Conservation (phyloP, 2,888 invertebrate genomes). For the Notodonta ziczac region DNA sequence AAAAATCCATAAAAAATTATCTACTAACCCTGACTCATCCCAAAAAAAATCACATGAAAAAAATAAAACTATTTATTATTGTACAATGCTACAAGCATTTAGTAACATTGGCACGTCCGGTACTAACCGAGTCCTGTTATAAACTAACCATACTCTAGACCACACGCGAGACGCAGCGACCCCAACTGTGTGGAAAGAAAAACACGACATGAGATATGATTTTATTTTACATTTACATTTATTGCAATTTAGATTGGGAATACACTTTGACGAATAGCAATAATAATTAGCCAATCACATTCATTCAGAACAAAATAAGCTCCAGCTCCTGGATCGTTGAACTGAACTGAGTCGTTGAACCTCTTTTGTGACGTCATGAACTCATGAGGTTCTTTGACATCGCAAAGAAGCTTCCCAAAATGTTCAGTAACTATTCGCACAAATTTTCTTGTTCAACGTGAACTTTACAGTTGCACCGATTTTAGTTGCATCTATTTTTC, state of each 20-base stretch:
- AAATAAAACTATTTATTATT: constrained; percentile 32
- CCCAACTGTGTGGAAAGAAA: constrained; percentile 56
- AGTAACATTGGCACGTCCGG: constrained; percentile 22
- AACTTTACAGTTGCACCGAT: too few species aligned
- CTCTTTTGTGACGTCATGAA: too few species aligned
- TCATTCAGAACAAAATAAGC: too few species aligned
- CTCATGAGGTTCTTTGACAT: too few species aligned
- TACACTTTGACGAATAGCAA: constrained; percentile 7
- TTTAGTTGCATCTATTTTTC: too few species aligned
- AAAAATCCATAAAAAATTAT: background rate
- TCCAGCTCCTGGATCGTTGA: too few species aligned
- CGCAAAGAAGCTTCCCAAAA: too few species aligned
- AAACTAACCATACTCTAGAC: constrained; percentile 38
- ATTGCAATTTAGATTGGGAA: constrained; percentile 19
- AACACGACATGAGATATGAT: constrained; percentile 49
- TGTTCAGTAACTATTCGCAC: too few species aligned
- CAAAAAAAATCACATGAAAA: constrained; percentile 27
- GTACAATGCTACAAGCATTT: constrained; percentile 22
- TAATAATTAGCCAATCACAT: background rate
- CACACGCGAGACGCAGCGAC: constrained; percentile 37
- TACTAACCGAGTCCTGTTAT: constrained; percentile 54
- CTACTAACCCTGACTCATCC: background rate
- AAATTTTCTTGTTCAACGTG: too few species aligned
- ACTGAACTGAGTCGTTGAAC: too few species aligned
- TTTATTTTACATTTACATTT: constrained; percentile 33